Percentiles rank a stretch among this genome's conserved stretches.
These are phyloP conservation scores for Geodia barretti DNA, from an alignment of 37 sponge, comb jelly and placozoan species.

Conservation along the genomic window DNA sequence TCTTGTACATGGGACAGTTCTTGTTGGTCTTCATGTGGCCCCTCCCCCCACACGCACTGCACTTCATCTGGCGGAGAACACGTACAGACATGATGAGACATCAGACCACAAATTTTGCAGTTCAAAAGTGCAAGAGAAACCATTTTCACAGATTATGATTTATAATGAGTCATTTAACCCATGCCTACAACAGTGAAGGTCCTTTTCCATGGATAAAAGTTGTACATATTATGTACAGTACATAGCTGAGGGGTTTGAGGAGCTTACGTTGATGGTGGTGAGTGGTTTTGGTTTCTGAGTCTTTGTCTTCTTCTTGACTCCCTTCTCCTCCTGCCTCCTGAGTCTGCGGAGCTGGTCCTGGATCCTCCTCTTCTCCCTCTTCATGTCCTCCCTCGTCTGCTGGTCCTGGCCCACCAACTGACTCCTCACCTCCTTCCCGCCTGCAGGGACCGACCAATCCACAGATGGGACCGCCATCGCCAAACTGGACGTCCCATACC, in stretches of 20 bases:
- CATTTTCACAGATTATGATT: background rate
- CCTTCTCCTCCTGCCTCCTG: conserved; percentile 80
- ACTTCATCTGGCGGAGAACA: conserved; percentile 66
- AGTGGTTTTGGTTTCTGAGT: conserved; percentile 78
- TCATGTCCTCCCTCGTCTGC: conserved; percentile 94
- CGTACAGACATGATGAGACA: background rate
- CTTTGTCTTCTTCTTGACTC: conserved; percentile 63
- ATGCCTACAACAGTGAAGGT: background rate
- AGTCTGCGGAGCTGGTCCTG: conserved; percentile 91
- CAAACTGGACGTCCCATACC: conserved; percentile 2
- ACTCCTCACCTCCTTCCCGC: conserved; percentile 46
- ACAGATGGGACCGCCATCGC: background rate
- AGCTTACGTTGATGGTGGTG: conserved; percentile 77
- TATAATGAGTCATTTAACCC: background rate
- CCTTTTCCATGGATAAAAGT: background rate
- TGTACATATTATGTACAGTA: too few species aligned
- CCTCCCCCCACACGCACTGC: conserved; percentile 96
- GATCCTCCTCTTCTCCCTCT: conserved; percentile 86
- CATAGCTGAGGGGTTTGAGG: background rate
- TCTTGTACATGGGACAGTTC: conserved; percentile 94
- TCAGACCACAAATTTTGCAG: background rate
- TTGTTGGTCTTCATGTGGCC: conserved; percentile 99
- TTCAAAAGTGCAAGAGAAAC: background rate
- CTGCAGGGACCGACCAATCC: background rate
- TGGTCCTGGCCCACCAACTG: conserved; percentile 85